Evolutionary conservation across 1,140 invertebrate genomes (phyloP).

Genomic region (Streblospio benedicti): DNA sequence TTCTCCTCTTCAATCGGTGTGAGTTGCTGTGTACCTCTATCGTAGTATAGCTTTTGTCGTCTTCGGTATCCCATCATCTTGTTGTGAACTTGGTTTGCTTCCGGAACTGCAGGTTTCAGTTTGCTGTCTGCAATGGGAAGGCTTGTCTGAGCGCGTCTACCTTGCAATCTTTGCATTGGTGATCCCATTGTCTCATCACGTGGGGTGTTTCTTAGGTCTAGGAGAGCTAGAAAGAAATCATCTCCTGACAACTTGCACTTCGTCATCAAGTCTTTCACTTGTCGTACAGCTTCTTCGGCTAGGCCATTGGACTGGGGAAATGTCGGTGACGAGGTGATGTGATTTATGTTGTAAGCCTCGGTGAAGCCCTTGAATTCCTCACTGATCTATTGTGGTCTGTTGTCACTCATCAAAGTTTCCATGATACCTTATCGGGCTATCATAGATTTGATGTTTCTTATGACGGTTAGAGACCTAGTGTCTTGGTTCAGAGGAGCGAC

Average conservation of each 20-base stretch:
- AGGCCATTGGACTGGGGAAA: conserved; percentile 23
- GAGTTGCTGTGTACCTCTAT: too few species aligned
- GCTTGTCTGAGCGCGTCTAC: conserved; percentile 15
- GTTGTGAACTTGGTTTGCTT: too few species aligned
- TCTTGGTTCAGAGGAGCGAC: too few species aligned
- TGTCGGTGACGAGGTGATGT: conserved; percentile 19
- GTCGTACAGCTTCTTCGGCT: conserved; percentile 25
- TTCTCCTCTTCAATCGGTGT: too few species aligned
- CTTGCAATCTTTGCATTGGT: conserved; percentile 24
- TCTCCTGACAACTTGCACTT: conserved; percentile 18
- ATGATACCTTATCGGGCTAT: conserved; percentile 25
- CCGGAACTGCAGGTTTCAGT: not conserved
- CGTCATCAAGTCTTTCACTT: conserved; percentile 21
- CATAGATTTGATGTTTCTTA: too few species aligned
- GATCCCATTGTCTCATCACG: conserved; percentile 19
- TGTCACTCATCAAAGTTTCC: conserved; percentile 21
- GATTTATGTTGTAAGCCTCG: too few species aligned
- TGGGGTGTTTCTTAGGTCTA: conserved; percentile 25
- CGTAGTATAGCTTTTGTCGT: too few species aligned
- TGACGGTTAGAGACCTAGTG: too few species aligned
- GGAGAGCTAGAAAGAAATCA: conserved; percentile 20
- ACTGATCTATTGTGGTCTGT: conserved; percentile 26
- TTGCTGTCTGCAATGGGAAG: conserved; percentile 12
- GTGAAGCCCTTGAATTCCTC: too few species aligned
- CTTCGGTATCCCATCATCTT: too few species aligned